Percentiles rank a stretch among this genome's conserved stretches.
Conservation (phyloP, 2,797 vertebrate genomes). For the Pipistrellus pygmaeus region DNA sequence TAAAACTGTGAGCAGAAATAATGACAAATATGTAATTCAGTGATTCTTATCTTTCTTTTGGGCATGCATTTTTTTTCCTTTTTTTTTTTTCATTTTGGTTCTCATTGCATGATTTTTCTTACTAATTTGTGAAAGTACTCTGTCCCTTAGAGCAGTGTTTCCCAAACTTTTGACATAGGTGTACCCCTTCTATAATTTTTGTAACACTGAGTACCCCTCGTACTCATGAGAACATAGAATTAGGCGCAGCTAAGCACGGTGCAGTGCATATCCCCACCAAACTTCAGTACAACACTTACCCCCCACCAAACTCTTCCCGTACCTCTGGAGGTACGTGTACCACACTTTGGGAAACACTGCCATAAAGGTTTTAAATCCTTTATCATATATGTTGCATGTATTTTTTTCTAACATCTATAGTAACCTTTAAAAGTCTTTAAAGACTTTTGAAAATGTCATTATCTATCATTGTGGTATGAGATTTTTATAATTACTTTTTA, state of each 20-base stretch:
- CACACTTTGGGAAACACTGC: too few species aligned
- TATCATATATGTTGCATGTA: not conserved
- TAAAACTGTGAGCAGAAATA: conserved; percentile 19
- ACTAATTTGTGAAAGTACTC: not conserved
- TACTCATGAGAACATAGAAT: too few species aligned
- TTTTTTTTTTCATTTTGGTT: not conserved
- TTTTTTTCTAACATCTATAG: not conserved
- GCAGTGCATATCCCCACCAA: too few species aligned
- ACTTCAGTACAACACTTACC: too few species aligned
- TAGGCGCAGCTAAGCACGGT: too few species aligned
- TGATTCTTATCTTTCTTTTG: not conserved
- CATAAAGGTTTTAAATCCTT: not conserved
- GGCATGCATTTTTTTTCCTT: not conserved
- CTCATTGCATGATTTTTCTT: not conserved
- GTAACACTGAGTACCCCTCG: too few species aligned
- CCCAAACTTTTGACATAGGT: too few species aligned
- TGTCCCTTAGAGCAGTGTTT: not conserved
- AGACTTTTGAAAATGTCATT: not conserved
- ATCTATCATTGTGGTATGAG: not conserved
- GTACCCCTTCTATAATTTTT: too few species aligned
- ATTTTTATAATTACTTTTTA: not conserved
- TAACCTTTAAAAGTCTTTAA: not conserved
- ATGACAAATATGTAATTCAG: not conserved
- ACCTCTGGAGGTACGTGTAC: too few species aligned
- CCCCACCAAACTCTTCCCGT: too few species aligned